Conservation (phyloP, 2,113 vertebrate species). For the Caretta caretta region DNA sequence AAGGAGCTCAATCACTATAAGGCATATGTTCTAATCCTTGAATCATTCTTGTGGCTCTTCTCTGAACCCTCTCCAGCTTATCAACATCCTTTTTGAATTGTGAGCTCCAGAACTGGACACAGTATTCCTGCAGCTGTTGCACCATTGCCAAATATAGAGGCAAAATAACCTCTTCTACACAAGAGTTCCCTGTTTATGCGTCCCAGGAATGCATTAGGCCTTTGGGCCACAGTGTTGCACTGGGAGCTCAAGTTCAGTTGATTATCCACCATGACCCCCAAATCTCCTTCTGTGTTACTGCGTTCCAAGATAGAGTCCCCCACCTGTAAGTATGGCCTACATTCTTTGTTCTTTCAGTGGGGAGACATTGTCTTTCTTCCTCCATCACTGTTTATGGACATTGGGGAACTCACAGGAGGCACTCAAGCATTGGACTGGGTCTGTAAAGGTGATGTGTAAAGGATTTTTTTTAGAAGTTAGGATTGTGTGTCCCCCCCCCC, state of each 20-base stretch:
- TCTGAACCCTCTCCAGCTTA: not conserved
- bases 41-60: not conserved
- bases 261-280: not conserved
- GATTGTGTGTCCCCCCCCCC: too few relatives aligned
- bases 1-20: not conserved
- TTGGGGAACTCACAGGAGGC: too few relatives aligned
- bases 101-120: not conserved
- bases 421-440: too few relatives aligned
- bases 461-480: too few relatives aligned
- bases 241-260: not conserved
- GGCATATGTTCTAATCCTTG: not conserved
- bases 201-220: not conserved
- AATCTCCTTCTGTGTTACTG: not conserved
- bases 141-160: not conserved
- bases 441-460: too few relatives aligned
- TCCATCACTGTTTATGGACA: too few relatives aligned
- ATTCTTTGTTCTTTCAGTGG: too few relatives aligned
- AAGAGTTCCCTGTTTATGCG: not conserved
- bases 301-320: too few relatives aligned
- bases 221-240: not conserved
- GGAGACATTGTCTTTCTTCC: too few relatives aligned
- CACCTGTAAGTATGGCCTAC: too few relatives aligned
- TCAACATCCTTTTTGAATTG: not conserved
- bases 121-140: not conserved
- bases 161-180: not conserved